Base-by-base conservation (phyloP, 2,888 invertebrate species). In the Melangyna quadrimaculata region DNA sequence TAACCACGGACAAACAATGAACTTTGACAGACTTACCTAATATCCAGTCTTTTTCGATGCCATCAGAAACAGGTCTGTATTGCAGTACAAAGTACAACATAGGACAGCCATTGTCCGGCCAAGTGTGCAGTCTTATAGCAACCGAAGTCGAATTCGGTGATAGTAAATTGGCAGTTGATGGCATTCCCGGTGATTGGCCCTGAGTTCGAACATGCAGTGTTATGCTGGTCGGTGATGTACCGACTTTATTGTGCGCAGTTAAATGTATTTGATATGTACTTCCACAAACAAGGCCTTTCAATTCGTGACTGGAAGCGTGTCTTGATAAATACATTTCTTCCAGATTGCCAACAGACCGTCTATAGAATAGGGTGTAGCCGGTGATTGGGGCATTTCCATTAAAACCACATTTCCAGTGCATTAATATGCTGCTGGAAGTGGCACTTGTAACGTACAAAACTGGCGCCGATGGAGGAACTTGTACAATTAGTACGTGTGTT, bases 401-500 rank as follows among this genome's bases (percentile, higher is more conserved):
- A 87, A 94, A 94, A 14, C 94, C 94, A n/a, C 95, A 92, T 90
- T 95, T 95, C 96, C 96, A 96, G 88, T 95, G 95, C 88, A 96
- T 93, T 55, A 95, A 91, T 79, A 97, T 94, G 87, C 96, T 96
- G 88, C 94, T 95, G 65, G 95, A 95, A 0, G 96, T 96, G 3
- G 96, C 95, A 89, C 95, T 95, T 4, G 95, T 95, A 4, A 96
- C 95, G 88, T 95, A 95, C 2, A 96, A 92, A 6, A 95, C 93
- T 0, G 97, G 96, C 0, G 96, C 94, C 40, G 94, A 93, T 0
- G 96, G 96, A 10, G 96, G 95, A 59, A 96, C 96, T 93, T 95
- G 95, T 0, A 96, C 95, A 24, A 94, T 92, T n/a, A 95, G 92
- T 69, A 93, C 93, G 89, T 95, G 95, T 1, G 94, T 94, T 5